Evolutionary conservation across 2,797 vertebrate genomes (phyloP), one percentile per base, ranked within the genome.

Genomic region (Platyrinchus mystaceus): DNA sequence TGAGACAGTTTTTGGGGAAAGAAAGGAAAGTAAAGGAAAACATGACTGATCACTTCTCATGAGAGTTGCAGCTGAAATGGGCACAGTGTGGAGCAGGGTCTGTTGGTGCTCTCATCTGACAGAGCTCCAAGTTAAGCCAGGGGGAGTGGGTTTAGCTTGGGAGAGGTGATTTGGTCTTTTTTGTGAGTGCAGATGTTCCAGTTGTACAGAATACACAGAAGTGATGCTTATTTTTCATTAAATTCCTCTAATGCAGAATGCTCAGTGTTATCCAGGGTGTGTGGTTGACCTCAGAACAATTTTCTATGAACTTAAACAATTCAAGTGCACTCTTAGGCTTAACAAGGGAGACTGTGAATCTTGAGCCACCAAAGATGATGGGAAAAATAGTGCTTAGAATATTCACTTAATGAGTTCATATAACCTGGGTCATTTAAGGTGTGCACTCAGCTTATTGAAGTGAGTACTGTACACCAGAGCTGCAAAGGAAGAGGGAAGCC

Each of bases 371-470:
- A 28, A 55, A 49, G 26, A 34, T 58, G 36, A 60, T 83, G 47
- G 73, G 50, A 39, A 86, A 81, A 87, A 52, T 43, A 52, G 20
- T 55, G 26, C 59, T 93, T 88, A 66, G 58, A 79, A 36, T 66
- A 43, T 62, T 89, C 46, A 19, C 75, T 69, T 82, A 37, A 75
- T 62, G 49, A 73, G 81, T 84, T 84, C 10, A 0, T 32, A 14
- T 49, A 66, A 63, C 19, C 63, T 62, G 30, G 22, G 49, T 77
- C 21, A 41, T 77, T 52, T 79, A 34, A 47, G 49, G 7, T 47
- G 22, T 34, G 21, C 23, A n/a, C 28, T 63, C 26, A 7, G 30
- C 55, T 62, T 58, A 19, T 10, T 64, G 21, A 68, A 53, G 26
- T 21, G 30, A 62, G 37, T 47, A 30, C 21, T 21, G 1, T 19